Base-by-base conservation (phyloP, 2,888 invertebrate genomes). In the Maniola hyperantus region DNA sequence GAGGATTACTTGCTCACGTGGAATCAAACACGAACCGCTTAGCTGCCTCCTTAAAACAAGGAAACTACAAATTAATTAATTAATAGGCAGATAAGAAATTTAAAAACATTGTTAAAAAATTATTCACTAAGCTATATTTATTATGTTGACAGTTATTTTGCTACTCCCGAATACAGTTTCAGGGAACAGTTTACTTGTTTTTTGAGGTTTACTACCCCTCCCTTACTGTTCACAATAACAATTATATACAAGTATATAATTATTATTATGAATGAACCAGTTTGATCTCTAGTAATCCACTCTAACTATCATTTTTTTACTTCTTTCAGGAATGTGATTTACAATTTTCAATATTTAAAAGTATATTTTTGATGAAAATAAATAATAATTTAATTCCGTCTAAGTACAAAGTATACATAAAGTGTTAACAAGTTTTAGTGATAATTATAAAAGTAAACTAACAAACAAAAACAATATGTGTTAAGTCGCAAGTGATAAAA, bases 1-100 rank as follows among this genome's bases (percentile, higher is more conserved):
- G 89, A 86, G 72, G 33, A 71, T 70, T 72, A 44, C 72, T 77
- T 81, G 73, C 83, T 91, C 84, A 92, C 70, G 91, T 92, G 92
- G 86, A 88, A 91, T 92, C 91, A 66, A 77, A 76, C 69, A 79
- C 72, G 91, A 92, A 89, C 85, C 90, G 92, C 91, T 86, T 78
- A 92, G 92, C 92, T 92, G 92, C 92, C 92, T 92, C 85, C 70
- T 70, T 71, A 76, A 82, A 85, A 80, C 77, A 82, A 76, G 81
- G 84, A 73, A 81, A 83, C 83, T 73, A 66, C 59, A 26, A 39
- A 13, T 15, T 15, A 54, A 26, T 13, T 11, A 5, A 7, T 13
- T 18, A 33, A 10, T 54, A 5, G 26, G 4, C 26, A 26, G 26
- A 26, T 4, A 26, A 4, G 26, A 26, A 58, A 7, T 42, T n/a